Evolutionary conservation across 1,140 invertebrate species (phyloP), one percentile per base, ranked within the genome.

Genomic region (Macrosteles quadrilineatus): DNA sequence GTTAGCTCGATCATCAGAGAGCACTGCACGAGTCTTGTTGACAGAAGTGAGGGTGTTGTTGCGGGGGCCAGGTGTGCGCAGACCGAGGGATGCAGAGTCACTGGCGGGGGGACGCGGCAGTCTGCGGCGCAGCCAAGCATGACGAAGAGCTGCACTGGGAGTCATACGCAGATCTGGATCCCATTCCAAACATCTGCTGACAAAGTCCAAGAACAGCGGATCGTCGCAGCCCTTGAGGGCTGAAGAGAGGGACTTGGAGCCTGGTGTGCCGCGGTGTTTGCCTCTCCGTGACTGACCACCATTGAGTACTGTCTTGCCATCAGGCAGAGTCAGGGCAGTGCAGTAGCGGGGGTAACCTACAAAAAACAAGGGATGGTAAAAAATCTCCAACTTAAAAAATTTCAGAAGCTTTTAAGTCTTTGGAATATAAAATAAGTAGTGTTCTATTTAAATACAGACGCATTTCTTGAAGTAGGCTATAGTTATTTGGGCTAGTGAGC

Each of bases 151-250:
- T 74, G 91, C 90, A 67, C 87, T 85, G 0, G 98, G 97, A 6
- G 95, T 98, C 86, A 99, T 90, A 55, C 98, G 86, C 64, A 88
- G 86, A 27, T 94, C 89, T 1, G 97, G 97, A 83, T 98, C 96
- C 97, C 96, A 98, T 74, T 98, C 94, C 29, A 99, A 84, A 80
- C 96, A 98, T 57, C 91, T 86, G 74, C 92, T 89, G 76, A 99
- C 92, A 81, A 99, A 99, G 83, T 99, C 97, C 63, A 98, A 86
- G 82, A 99, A 99, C 57, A 96, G 83, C 11, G 90, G 90, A 82
- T 99, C 98, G 78, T 97, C 95, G 83, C 97, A 97, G 64, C 93
- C 93, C 82, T 98, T 98, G 11, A 99, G 84, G 0, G 96, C 96
- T 55, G 89, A 88, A 66, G 91, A 88, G 62, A 98, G 87, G 70